Evolutionary conservation across 2,797 vertebrate genomes (phyloP), one percentile per base, ranked within the genome.

Genomic region (Luscinia luscinia): DNA sequence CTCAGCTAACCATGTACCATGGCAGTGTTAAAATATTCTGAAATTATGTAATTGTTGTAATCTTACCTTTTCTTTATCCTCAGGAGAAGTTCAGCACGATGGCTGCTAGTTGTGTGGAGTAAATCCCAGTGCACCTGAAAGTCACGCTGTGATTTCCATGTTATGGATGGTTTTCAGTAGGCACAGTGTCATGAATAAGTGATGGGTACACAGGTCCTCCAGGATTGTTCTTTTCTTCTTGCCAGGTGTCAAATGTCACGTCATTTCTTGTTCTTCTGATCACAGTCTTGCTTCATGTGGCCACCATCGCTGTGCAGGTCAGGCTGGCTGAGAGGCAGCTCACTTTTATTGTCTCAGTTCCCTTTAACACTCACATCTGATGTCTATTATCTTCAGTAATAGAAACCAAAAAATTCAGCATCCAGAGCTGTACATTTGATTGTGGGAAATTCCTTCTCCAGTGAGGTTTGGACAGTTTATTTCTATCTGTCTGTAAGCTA

Each of bases 51-150:
- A 67, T 55, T 87, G 4, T 89, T 43, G 51, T 85, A 54, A 40
- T 94, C 82, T 88, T 95, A 95, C 95, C 94, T 95, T 93, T 93
- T 88, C 32, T 28, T 75, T 69, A 86, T 93, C 55, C 48, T 67
- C 21, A 4, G 78, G 72, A 89, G 87, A 69, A 61, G 75, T 40
- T 91, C 51, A 55, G 58, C 54, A 30, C 0, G 3, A 38, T 59
- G 52, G 38, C n/a, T 52, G 36, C 26, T 63, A 61, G 49, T 93
- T 89, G 45, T 2, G 0, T 69, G 77, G 30, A 67, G 32, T 85
- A 66, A 55, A 63, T 86, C 57, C 78, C 10, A 22, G 23, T 12
- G 26, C 19, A 80, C 36, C 45, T 54, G n/a, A 62, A 63, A 85
- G 38, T 72, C 34, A 10, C 15, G 57, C 49, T 79, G 67, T 45